Conservation (phyloP, 2,113 vertebrate genomes). For the Lasiurus cinereus region DNA sequence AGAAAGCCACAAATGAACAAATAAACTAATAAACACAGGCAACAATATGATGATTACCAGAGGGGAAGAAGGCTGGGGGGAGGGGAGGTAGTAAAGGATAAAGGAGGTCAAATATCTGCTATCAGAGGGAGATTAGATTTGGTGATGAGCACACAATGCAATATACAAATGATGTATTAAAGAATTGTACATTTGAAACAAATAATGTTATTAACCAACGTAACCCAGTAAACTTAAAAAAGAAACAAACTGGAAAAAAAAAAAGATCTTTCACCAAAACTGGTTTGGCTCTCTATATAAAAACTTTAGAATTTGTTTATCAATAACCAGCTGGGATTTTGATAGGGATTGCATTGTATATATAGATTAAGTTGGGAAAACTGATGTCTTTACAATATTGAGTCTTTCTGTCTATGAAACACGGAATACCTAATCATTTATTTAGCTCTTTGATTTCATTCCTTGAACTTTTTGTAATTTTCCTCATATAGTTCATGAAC, state of each 20-base stretch:
- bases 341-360: background rate
- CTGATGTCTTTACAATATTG: background rate
- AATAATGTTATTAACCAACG: background rate
- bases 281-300: background rate
- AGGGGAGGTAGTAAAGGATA: background rate
- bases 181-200: background rate
- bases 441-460: background rate
- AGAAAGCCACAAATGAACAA: background rate
- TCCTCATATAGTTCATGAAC: background rate
- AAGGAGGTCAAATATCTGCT: background rate
- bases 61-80: background rate
- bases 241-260: background rate
- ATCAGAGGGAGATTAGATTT: background rate
- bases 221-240: background rate
- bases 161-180: background rate
- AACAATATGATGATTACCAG: background rate
- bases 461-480: background rate
- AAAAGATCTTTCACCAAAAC: background rate
- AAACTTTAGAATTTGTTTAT: background rate
- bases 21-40: background rate
- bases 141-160: background rate
- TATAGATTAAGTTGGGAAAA: background rate
- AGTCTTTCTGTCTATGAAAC: background rate
- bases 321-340: background rate
- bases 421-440: background rate